Conservation (phyloP, 1,140 invertebrate species). For the Pentalonia nigronervosa region DNA sequence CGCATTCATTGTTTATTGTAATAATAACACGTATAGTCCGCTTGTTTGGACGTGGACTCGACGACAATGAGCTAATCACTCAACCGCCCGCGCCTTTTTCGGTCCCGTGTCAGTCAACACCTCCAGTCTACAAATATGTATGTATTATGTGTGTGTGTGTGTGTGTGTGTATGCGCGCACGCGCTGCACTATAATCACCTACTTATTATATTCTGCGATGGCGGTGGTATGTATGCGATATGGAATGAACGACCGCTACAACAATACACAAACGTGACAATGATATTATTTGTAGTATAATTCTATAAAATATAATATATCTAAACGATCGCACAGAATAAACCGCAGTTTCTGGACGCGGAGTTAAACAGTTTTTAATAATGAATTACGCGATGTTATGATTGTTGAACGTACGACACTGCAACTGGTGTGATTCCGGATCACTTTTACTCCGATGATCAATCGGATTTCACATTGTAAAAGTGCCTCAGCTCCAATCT, state of each 20-base stretch:
- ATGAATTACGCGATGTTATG: too few species aligned
- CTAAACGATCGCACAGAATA: neutral
- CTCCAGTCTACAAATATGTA: neutral
- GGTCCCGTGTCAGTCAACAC: conserved; percentile 33
- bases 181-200: neutral
- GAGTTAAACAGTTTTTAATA: too few species aligned
- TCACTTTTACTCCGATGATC: neutral
- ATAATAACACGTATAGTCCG: conserved; percentile 19
- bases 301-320: neutral
- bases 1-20: conserved; percentile 49
- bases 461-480: neutral
- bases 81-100: conserved; percentile 44
- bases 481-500: too few species aligned
- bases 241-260: neutral
- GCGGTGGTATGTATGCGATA: neutral
- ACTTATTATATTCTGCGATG: conserved; percentile 13
- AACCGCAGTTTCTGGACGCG: conserved; percentile 31
- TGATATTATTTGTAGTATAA: neutral
- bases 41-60: conserved; percentile 41
- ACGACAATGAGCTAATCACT: conserved; percentile 54
- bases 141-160: neutral
- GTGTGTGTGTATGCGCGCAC: neutral
- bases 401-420: neutral
- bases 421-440: neutral
- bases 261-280: conserved; percentile 1